Evolutionary conservation across 2,797 vertebrate species (phyloP), one percentile per base, ranked within the genome.

Genomic region (Pygocentrus nattereri): DNA sequence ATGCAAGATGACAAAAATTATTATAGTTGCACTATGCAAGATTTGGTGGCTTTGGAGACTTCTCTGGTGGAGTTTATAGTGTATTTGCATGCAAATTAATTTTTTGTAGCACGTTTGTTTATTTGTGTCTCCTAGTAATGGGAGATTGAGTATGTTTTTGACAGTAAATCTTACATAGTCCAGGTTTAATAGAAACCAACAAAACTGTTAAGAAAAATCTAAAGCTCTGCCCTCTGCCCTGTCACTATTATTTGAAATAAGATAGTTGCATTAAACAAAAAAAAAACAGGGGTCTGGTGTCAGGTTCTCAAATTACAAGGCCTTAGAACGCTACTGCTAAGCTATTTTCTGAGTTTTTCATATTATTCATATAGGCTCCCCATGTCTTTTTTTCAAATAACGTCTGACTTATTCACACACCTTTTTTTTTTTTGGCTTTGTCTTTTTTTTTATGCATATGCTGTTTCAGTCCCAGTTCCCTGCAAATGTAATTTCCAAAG

Each of bases 401-500:
- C 41, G 30, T 75, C 19, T 25, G 73, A 52, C 74, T n/a, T 59
- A 38, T 82, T 83, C 79, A 78, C 85, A 19, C 70, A n/a, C n/a
- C n/a, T n/a, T n/a, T 50, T 78, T 79, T 69, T 68, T 67, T 38
- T 69, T 52, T 11, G 38, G n/a, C 41, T 56, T 75, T 76, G 12
- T 79, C 30, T 72, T 70, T 76, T 83, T 80, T 81, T 82, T 47
- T 68, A 70, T 79, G 77, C 65, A 62, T 75, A 76, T 78, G 64
- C 74, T 59, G 74, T 80, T 82, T 67, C 80, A 75, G 77, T 84
- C 71, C 74, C 58, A 47, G 64, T 73, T 80, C 70, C 52, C 88
- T 87, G 86, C 88, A 88, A 91, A 92, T 91, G 85, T 80, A 84
- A 92, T 91, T 91, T 91, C 83, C 86, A 91, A 89, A 90, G 88